A percentile compares a stretch with the other conserved stretches of the same genome.
Conservation (phyloP, 2,888 invertebrate species). For the Blastobasis lacticolella region DNA sequence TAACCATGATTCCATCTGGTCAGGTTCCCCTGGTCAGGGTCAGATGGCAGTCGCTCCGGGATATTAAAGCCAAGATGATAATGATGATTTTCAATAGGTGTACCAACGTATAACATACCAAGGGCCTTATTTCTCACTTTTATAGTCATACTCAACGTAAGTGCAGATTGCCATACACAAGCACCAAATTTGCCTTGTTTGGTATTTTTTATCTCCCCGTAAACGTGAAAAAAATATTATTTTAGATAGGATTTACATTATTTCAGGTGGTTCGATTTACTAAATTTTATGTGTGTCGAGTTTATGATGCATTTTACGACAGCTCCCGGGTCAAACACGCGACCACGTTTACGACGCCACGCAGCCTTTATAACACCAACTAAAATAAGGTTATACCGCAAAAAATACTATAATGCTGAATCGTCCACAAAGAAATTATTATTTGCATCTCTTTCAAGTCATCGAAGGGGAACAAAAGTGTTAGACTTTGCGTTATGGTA, state of each 20-base stretch:
- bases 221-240: too few relatives aligned
- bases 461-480: conserved; percentile 45
- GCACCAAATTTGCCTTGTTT: too few relatives aligned
- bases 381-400: conserved; percentile 40
- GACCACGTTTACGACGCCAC: conserved; percentile 54
- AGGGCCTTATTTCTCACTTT: too few relatives aligned
- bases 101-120: too few relatives aligned
- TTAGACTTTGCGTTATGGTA: conserved; percentile 55
- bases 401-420: conserved; percentile 14
- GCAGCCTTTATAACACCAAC: conserved; percentile 48
- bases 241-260: conserved; percentile 33
- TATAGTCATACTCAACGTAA: too few relatives aligned
- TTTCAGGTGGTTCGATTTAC: conserved; percentile 48
- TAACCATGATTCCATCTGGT: too few relatives aligned
- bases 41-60: too few relatives aligned
- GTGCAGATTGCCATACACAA: too few relatives aligned
- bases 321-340: conserved; percentile 63
- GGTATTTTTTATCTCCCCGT: too few relatives aligned
- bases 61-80: too few relatives aligned
- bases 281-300: conserved; percentile 50
- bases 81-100: too few relatives aligned
- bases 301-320: conserved; percentile 67
- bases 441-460: conserved; percentile 22
- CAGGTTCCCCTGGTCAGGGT: too few relatives aligned
- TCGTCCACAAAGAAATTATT: conserved; percentile 3